Evolutionary conservation across 2,797 vertebrate genomes (phyloP).

Genomic region (Sebastes umbrosus): DNA sequence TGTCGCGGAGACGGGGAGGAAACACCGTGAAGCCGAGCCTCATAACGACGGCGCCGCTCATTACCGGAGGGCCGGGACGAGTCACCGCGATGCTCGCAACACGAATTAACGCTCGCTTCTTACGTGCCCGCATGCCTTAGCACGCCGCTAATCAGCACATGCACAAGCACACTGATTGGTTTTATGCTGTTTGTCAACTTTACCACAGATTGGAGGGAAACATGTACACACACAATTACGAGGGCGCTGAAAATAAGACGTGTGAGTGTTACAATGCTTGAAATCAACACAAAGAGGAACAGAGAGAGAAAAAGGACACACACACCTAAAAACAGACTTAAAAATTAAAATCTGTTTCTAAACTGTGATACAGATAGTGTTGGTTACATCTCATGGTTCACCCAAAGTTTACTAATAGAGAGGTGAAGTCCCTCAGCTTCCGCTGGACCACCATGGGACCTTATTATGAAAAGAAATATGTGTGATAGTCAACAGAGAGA

Average conservation of each 20-base stretch:
- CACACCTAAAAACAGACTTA: background rate
- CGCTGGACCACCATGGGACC: too few relatives aligned
- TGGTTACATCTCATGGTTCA: background rate
- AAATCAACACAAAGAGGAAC: background rate
- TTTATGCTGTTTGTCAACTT: constrained; percentile 49
- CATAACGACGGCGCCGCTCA: constrained; percentile 65
- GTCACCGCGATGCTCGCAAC: constrained; percentile 58
- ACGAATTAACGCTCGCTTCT: constrained; percentile 64
- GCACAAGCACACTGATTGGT: constrained; percentile 37
- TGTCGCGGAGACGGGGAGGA: constrained; percentile 68
- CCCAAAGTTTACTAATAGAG: background rate
- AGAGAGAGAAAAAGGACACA: background rate
- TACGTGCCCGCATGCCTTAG: constrained; percentile 56
- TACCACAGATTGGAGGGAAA: constrained; percentile 11
- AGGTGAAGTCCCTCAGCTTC: too few relatives aligned
- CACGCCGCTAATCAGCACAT: constrained; percentile 57
- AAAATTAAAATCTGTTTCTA: background rate
- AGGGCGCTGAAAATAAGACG: background rate
- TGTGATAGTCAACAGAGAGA: too few relatives aligned
- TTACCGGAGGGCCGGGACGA: constrained; percentile 67
- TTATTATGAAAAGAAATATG: too few relatives aligned
- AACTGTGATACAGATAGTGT: background rate
- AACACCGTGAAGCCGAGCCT: constrained; percentile 64
- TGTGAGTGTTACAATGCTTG: background rate
- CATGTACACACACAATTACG: background rate